phyloP scores from a whole-genome alignment of 1,140 invertebrate genomes.

The Scaptomyza graminum region DNA sequence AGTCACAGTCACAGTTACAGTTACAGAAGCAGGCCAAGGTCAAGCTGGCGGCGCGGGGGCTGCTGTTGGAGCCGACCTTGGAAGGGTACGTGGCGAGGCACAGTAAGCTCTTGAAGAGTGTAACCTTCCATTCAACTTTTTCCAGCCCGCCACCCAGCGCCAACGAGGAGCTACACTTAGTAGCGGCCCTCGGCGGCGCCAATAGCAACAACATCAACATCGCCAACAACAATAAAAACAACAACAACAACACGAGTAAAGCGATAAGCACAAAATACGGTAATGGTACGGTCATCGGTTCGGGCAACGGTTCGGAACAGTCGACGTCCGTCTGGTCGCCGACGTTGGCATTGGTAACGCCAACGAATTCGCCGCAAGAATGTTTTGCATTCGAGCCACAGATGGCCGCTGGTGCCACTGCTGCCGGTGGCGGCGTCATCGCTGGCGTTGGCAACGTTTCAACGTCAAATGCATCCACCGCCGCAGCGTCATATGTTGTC shows the following conservation, averaged over 20 bases:
- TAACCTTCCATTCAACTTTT: conserved; percentile 93
- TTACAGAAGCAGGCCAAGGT: neutral
- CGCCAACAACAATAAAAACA: conserved; percentile 7
- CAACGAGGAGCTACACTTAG: conserved; percentile 59
- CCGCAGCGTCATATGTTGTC: conserved; percentile 35
- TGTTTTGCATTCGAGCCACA: conserved; percentile 55
- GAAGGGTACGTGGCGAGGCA: conserved; percentile 94
- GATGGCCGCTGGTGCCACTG: conserved; percentile 18
- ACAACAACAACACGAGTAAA: conserved; percentile 6
- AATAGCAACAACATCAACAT: conserved; percentile 7
- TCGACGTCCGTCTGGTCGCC: conserved; percentile 52
- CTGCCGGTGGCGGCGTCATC: conserved; percentile 41
- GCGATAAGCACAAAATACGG: conserved; percentile 18
- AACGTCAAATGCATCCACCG: conserved; percentile 35
- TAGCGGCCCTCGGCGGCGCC: conserved; percentile 49
- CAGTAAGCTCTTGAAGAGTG: conserved; percentile 94
- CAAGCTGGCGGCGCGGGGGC: conserved; percentile 39
- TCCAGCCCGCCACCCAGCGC: conserved; percentile 89
- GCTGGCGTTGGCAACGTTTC: conserved; percentile 63
- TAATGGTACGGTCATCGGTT: conserved; percentile 16
- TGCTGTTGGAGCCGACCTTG: conserved; percentile 87
- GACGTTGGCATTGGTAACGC: conserved; percentile 77
- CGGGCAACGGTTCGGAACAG: conserved; percentile 32
- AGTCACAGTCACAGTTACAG: neutral
- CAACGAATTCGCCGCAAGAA: conserved; percentile 76